These are phyloP conservation scores for Rhopalosiphum maidis DNA, from an alignment of 1,140 invertebrate genomes.

Conservation along the genomic window DNA sequence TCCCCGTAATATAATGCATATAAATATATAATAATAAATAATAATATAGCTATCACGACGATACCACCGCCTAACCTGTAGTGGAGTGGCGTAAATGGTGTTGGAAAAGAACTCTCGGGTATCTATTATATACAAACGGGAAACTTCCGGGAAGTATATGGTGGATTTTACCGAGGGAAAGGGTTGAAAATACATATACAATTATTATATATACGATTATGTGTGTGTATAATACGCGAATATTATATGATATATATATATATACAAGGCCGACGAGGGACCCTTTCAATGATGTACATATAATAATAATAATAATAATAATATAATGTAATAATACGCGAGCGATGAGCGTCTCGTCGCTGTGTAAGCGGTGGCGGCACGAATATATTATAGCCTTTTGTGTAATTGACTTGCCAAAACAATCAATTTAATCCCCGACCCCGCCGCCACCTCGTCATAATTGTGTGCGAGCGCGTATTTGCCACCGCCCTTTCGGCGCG, in stretches of 20 bases:
- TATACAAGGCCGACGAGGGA: background rate
- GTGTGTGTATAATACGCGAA: background rate
- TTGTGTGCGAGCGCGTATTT: background rate
- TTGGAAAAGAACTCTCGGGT: background rate
- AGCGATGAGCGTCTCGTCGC: background rate
- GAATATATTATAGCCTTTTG: conserved; percentile 32
- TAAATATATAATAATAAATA: background rate
- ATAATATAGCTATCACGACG: background rate
- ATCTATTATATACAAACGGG: background rate
- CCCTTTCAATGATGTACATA: background rate
- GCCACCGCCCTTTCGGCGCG: conserved; percentile 25
- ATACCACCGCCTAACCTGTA: too few relatives aligned
- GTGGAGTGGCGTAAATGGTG: background rate
- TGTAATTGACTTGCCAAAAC: conserved; percentile 56
- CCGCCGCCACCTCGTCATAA: background rate
- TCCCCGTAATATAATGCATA: background rate
- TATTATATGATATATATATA: background rate
- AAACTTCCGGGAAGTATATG: background rate
- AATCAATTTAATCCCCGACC: conserved; percentile 45
- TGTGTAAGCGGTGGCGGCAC: background rate
- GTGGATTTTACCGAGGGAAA: background rate
- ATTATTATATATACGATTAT: background rate
- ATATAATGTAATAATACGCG: conserved; percentile 21
- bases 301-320: background rate
- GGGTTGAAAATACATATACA: background rate